phyloP scores from a whole-genome alignment of 2,113 vertebrate genomes.

The Seriola quinqueradiata region DNA sequence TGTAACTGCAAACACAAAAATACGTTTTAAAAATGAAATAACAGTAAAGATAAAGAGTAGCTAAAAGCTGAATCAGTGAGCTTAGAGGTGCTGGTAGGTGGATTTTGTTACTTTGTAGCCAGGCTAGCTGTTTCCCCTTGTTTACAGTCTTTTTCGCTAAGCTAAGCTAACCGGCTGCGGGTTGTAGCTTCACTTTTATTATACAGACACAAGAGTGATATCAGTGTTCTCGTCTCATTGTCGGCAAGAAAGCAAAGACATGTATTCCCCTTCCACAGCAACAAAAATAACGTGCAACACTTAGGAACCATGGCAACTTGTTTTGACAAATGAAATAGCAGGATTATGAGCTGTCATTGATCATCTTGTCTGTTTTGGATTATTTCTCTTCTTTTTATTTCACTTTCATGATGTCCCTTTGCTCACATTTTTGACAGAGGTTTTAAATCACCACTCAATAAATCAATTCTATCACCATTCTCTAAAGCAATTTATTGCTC shows the following conservation, averaged over 20 bases:
- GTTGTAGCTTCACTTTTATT: neutral
- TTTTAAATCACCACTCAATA: neutral
- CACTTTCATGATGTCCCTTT: neutral
- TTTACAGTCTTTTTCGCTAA: neutral
- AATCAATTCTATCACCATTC: neutral
- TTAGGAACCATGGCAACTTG: neutral
- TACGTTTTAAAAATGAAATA: no score
- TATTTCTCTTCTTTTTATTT: neutral
- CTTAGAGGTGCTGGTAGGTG: neutral
- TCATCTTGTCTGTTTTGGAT: neutral
- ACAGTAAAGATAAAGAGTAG: no score
- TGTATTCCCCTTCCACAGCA: neutral
- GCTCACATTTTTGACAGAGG: neutral
- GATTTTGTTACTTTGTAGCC: no score
- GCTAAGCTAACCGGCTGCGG: neutral
- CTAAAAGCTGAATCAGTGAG: neutral
- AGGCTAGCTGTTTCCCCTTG: neutral
- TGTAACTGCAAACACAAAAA: no score
- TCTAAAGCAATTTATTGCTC: no score
- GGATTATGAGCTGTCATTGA: neutral
- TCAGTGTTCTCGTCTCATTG: neutral
- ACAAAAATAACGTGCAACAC: constrained; percentile 25
- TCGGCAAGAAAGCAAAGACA: neutral
- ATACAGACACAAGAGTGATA: neutral
- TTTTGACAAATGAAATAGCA: constrained; percentile 18